Conservation (phyloP, 2,797 vertebrate genomes). For the Coregonus suidteri region DNA sequence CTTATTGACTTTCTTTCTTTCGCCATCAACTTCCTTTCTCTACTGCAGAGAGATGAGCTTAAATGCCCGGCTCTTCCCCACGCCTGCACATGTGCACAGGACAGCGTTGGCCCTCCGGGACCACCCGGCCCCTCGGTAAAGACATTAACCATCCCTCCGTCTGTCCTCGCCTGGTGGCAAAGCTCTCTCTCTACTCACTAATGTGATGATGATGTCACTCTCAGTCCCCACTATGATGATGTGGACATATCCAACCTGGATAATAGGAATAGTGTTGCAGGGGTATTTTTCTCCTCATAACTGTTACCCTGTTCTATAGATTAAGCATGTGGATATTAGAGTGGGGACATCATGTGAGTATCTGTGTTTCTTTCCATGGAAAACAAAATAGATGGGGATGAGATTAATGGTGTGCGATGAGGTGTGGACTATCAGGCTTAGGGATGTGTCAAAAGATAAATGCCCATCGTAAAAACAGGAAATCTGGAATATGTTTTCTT, state of each 20-base stretch:
- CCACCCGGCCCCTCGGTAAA: conserved; percentile 93
- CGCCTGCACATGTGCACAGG: conserved; percentile 96
- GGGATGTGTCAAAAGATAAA: conserved; percentile 67
- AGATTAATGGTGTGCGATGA: conserved; percentile 47
- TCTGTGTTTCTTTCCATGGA: conserved; percentile 49
- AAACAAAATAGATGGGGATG: conserved; percentile 43
- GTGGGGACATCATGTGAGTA: conserved; percentile 31
- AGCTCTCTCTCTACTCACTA: conserved; percentile 15
- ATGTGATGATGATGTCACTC: conserved; percentile 29
- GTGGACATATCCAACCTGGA: conserved; percentile 14
- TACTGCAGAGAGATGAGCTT: conserved; percentile 91
- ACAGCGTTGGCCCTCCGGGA: conserved; percentile 93
- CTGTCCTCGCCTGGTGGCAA: not conserved
- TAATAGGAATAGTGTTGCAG: conserved; percentile 29
- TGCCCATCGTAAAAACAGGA: conserved; percentile 55
- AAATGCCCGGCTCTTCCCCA: conserved; percentile 96
- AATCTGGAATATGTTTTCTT: conserved; percentile 57
- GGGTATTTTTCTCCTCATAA: conserved; percentile 39
- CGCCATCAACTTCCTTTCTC: conserved; percentile 28
- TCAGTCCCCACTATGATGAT: conserved; percentile 43
- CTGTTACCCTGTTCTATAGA: conserved; percentile 26
- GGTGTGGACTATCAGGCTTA: conserved; percentile 42
- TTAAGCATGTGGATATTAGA: conserved; percentile 15
- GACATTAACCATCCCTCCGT: conserved; percentile 20
- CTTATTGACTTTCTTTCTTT: conserved; percentile 1